These are phyloP conservation scores for Centroberyx gerrardi DNA, from an alignment of 2,797 vertebrate genomes.

Conservation along the genomic window DNA sequence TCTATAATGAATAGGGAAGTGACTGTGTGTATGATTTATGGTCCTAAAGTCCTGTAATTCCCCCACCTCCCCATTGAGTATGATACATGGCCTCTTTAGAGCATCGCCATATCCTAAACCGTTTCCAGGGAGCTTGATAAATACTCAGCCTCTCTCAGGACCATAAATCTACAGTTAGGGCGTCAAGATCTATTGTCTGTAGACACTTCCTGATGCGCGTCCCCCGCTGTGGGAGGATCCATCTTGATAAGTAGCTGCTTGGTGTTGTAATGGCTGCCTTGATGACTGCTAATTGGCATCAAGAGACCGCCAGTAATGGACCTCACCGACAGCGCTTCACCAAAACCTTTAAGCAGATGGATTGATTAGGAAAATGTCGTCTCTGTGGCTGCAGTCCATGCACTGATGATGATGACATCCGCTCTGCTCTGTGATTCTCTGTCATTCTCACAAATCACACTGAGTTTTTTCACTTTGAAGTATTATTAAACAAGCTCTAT, in stretches of 20 bases:
- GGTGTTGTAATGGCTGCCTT: constrained; percentile 45
- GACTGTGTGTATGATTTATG: constrained; percentile 63
- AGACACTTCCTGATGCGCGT: constrained; percentile 26
- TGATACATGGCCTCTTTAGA: constrained; percentile 54
- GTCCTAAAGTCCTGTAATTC: constrained; percentile 13
- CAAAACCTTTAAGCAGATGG: constrained; percentile 35
- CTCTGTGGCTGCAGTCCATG: neutral
- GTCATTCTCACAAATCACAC: neutral
- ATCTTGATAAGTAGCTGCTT: constrained; percentile 55
- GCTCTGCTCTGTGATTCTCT: constrained; percentile 8
- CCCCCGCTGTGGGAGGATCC: constrained; percentile 48
- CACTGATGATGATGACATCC: constrained; percentile 2
- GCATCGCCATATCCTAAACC: constrained; percentile 27
- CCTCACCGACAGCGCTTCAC: neutral
- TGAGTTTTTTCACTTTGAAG: neutral
- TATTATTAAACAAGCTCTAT: neutral
- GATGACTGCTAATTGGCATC: constrained; percentile 64
- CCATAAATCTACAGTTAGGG: constrained; percentile 54
- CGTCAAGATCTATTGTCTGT: constrained; percentile 15
- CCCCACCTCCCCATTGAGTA: constrained; percentile 22
- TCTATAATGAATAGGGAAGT: constrained; percentile 32
- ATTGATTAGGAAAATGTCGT: constrained; percentile 17
- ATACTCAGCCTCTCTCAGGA: constrained; percentile 15
- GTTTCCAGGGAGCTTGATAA: constrained; percentile 53
- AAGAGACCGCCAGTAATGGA: constrained; percentile 50